Evolutionary conservation across 2,797 vertebrate species (phyloP), one percentile per base, ranked within the genome.

Genomic region (Enteromius fasciolatus): DNA sequence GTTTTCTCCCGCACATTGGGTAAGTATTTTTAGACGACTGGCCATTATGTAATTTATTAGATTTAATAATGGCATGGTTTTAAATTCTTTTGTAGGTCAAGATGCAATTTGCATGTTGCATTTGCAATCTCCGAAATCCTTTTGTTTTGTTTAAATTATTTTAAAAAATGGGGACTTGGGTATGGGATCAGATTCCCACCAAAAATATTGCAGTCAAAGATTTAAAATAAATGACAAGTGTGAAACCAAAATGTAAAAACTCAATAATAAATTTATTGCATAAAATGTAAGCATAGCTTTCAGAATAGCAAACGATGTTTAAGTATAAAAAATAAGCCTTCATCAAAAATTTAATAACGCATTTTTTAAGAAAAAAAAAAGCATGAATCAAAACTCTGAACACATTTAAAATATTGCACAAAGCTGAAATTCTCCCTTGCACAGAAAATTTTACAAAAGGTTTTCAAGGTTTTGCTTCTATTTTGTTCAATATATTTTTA

Each of bases 1-100:
- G 96, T 99, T 50, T 98, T 99, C 90, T 99, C 98, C 87, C 95
- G 98, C 85, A 99, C 97, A 0, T 93, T 99, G 82, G 98, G 98
- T 99, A 92, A 96, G 95, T 86, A 2, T 4, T 50, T 81, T 54
- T 18, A 72, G 66, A 57, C 14, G 2, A 44, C 82, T 70, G 44
- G 17, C 59, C 59, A 11, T 23, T 59, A 23, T 75, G 39, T 57
- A 11, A 75, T 61, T 78, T 14, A 46, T 54, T 4, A 79, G 48
- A 2, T 57, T 36, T 57, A 23, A 74, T 74, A 17, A 12, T 7
- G 8, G 12, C n/a, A 10, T 39, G 4, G 15, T 57, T 75, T 75
- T 10, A 10, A 41, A 44, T 2, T 44, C 41, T 11, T 10, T 44
- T 44, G 41, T 41, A 41, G 39, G 39, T 41, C 39, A 41, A 10